A percentile compares a stretch with the other conserved stretches of the same genome.
These are phyloP conservation scores for Drosophila flavopinicola DNA, from an alignment of 2,888 invertebrate species.

Conservation along the genomic window DNA sequence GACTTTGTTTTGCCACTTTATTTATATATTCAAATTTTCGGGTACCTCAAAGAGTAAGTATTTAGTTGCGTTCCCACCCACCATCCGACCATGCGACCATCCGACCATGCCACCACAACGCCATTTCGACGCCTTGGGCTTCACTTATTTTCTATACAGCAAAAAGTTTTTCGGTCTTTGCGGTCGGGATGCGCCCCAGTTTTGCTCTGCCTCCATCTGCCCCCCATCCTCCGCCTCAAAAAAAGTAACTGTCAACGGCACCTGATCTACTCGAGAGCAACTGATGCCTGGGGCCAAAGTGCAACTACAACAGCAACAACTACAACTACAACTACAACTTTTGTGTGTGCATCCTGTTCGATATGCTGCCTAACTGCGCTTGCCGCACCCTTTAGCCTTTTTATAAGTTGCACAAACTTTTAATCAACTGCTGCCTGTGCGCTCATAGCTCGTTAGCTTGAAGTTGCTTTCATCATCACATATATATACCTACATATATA, in stretches of 20 bases:
- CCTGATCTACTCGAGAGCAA: conserved; percentile 56
- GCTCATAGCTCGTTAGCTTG: conserved; percentile 61
- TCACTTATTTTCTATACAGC: conserved; percentile 58
- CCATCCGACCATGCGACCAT: too few relatives aligned
- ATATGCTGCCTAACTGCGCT: conserved; percentile 19
- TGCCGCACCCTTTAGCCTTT: conserved; percentile 34
- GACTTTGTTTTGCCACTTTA: conserved; percentile 79
- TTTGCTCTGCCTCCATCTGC: neutral
- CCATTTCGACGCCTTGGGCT: conserved; percentile 58
- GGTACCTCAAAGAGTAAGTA: conserved; percentile 76
- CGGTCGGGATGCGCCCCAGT: conserved; percentile 28
- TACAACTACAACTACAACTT: conserved; percentile 54
- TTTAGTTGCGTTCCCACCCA: conserved; percentile 66
- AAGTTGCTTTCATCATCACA: conserved; percentile 2
- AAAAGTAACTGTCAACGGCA: conserved; percentile 71
- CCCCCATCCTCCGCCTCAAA: neutral
- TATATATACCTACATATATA: neutral
- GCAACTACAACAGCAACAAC: conserved; percentile 54
- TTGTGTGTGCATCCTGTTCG: conserved; percentile 49
- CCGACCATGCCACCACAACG: conserved; percentile 3
- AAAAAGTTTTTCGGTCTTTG: conserved; percentile 64
- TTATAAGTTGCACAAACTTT: conserved; percentile 71
- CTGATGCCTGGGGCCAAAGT: conserved; percentile 57
- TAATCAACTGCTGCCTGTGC: conserved; percentile 72
- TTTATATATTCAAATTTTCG: conserved; percentile 78